Evolutionary conservation across 1,140 invertebrate genomes (phyloP).

Genomic region (Pseudomyrmex cubaensis): DNA sequence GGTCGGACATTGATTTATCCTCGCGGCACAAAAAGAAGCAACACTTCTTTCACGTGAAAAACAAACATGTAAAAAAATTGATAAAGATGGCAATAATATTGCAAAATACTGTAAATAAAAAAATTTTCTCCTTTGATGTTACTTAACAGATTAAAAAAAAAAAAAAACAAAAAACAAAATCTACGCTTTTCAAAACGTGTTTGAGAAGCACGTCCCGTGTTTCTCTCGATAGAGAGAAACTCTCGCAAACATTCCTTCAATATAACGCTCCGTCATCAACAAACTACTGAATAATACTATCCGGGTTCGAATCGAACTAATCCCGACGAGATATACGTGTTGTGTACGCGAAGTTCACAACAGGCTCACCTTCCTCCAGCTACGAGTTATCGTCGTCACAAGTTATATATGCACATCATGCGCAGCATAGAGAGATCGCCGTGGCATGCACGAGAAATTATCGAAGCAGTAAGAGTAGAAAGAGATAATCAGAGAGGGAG

Average conservation of each 20-base stretch:
- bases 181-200: no score
- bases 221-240: constrained; percentile 22
- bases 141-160: no score
- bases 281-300: constrained; percentile 57
- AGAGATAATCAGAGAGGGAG: not conserved
- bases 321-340: constrained; percentile 27
- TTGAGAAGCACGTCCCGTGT: no score
- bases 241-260: constrained; percentile 32
- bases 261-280: constrained; percentile 23
- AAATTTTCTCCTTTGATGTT: not conserved
- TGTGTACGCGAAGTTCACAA: constrained; percentile 43
- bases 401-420: constrained; percentile 57
- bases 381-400: constrained; percentile 54
- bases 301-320: constrained; percentile 50
- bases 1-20: constrained; percentile 15
- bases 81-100: constrained; percentile 28
- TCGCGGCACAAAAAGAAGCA: constrained; percentile 23
- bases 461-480: constrained; percentile 21
- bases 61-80: constrained; percentile 17
- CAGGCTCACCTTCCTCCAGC: constrained; percentile 59
- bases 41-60: constrained; percentile 49
- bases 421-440: constrained; percentile 46
- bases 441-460: constrained; percentile 49
- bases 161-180: no score
- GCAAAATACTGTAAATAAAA: constrained; percentile 16